These are phyloP conservation scores for Hypsopygia costalis DNA, from an alignment of 2,888 invertebrate genomes.

Conservation along the genomic window DNA sequence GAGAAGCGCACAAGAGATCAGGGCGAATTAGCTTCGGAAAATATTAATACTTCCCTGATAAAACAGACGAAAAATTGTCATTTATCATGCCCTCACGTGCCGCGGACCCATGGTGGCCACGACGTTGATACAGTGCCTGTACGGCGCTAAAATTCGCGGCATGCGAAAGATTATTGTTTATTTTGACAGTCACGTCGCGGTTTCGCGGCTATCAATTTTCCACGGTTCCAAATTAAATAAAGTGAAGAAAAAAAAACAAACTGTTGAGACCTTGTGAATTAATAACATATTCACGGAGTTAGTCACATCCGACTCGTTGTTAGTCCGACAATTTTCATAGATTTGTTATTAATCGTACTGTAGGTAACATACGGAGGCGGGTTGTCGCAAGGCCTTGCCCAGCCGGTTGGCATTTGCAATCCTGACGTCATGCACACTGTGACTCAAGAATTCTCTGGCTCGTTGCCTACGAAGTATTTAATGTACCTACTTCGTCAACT, in stretches of 20 bases:
- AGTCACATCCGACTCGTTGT: constrained; percentile 19
- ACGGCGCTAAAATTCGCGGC: too few relatives aligned
- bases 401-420: constrained; percentile 56
- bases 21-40: too few relatives aligned
- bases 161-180: too few relatives aligned
- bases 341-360: constrained; percentile 23
- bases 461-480: constrained; percentile 36
- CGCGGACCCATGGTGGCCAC: too few relatives aligned
- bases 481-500: constrained; percentile 31
- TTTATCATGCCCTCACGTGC: too few relatives aligned
- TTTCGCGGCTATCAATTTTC: constrained; percentile 2
- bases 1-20: too few relatives aligned
- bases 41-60: too few relatives aligned
- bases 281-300: constrained; percentile 21
- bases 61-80: too few relatives aligned
- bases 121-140: too few relatives aligned
- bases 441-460: constrained; percentile 43
- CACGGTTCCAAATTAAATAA: constrained; percentile 4
- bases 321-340: constrained; percentile 23
- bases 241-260: constrained; percentile 1
- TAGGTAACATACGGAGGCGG: constrained; percentile 15
- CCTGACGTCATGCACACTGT: constrained; percentile 55
- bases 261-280: constrained; percentile 10
- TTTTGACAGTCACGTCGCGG: background rate
- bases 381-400: constrained; percentile 56